phyloP scores from a whole-genome alignment of 2,888 invertebrate genomes.

The Nemotelus pantherinus region DNA sequence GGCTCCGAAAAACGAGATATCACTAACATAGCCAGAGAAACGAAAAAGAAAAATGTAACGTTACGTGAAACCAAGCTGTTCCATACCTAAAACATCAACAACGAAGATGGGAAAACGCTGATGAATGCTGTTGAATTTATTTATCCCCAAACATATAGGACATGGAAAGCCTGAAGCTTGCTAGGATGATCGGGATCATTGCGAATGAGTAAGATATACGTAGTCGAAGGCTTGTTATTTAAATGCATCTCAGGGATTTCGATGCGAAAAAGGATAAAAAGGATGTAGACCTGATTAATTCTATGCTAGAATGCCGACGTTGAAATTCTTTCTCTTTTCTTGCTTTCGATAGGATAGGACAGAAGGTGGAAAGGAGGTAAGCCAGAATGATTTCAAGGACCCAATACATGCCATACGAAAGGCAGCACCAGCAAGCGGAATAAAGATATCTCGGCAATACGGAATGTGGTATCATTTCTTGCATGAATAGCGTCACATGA shows the following conservation, averaged over 20 bases:
- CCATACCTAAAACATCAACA: background rate
- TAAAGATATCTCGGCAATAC: background rate
- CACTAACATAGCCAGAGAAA: too few relatives aligned
- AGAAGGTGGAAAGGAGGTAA: background rate
- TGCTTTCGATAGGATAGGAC: background rate
- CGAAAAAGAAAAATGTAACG: too few relatives aligned
- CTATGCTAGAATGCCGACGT: background rate
- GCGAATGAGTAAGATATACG: background rate
- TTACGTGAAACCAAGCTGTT: too few relatives aligned
- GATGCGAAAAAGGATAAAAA: constrained; percentile 15
- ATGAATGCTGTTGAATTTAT: constrained; percentile 26
- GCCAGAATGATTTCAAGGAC: background rate
- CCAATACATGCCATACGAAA: background rate
- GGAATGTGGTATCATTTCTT: background rate
- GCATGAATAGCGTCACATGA: background rate
- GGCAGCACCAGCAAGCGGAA: background rate
- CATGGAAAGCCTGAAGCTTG: background rate
- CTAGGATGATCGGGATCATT: background rate
- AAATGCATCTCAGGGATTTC: constrained; percentile 28
- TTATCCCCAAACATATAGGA: constrained; percentile 2
- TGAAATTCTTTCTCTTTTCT: background rate
- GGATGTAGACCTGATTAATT: background rate
- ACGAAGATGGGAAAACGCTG: constrained; percentile 1
- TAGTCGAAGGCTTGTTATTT: background rate
- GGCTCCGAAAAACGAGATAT: background rate